These are phyloP conservation scores for Urophycis tenuis DNA, from an alignment of 2,797 vertebrate species.

Conservation along the genomic window DNA sequence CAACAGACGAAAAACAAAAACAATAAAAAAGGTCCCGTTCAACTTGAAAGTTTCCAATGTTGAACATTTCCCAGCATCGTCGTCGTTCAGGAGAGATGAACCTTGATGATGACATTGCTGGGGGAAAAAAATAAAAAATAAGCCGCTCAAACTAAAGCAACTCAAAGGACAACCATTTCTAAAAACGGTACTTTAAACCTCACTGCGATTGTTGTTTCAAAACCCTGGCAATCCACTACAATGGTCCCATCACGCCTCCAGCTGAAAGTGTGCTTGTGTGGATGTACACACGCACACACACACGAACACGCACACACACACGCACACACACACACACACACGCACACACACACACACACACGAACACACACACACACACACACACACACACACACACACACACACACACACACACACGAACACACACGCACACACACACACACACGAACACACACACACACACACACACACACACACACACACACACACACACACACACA, in stretches of 20 bases:
- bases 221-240: background rate
- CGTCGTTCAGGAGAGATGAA: background rate
- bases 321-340: too few relatives aligned
- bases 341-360: too few relatives aligned
- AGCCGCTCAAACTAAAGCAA: background rate
- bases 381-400: too few relatives aligned
- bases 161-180: too few relatives aligned
- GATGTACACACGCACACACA: too few relatives aligned
- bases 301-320: too few relatives aligned
- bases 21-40: background rate
- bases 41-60: background rate
- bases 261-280: background rate
- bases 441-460: too few relatives aligned
- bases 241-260: background rate
- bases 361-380: too few relatives aligned
- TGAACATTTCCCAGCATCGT: background rate
- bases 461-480: too few relatives aligned
- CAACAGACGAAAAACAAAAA: background rate
- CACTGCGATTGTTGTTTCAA: background rate
- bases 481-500: too few relatives aligned
- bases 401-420: too few relatives aligned
- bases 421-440: too few relatives aligned
- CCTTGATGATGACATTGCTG: background rate
- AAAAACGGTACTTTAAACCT: background rate
- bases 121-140: background rate